These are phyloP conservation scores for Caenorhabditis sp. DNA, from an alignment of 2,888 invertebrate genomes.

Conservation along the genomic window DNA sequence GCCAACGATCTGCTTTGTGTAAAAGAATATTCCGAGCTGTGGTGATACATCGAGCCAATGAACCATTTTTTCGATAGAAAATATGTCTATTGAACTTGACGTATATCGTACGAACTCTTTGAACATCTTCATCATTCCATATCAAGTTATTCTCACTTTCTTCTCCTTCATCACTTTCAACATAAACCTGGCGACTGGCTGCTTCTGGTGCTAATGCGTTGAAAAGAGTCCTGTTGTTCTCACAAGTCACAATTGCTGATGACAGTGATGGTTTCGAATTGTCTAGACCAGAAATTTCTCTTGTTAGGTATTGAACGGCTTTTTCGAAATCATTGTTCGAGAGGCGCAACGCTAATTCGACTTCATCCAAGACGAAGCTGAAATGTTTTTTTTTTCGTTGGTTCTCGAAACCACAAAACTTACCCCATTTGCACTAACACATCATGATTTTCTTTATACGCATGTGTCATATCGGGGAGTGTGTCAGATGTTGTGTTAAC, in stretches of 20 bases:
- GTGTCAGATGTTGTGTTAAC: constrained; percentile 17
- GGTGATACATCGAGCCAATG: constrained; percentile 19
- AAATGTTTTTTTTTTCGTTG: not conserved
- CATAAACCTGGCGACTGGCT: not conserved
- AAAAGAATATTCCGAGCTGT: constrained; percentile 20
- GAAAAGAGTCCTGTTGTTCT: not conserved
- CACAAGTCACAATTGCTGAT: not conserved
- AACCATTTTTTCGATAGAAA: constrained; percentile 26
- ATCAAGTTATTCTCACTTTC: constrained; percentile 2
- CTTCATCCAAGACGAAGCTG: constrained; percentile 31
- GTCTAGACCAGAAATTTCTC: constrained; percentile 36
- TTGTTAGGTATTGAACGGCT: constrained; percentile 30
- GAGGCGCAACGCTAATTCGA: constrained; percentile 27
- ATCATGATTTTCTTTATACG: constrained; percentile 28
- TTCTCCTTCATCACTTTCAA: constrained; percentile 40
- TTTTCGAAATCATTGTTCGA: constrained; percentile 37
- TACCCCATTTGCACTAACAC: constrained; percentile 30
- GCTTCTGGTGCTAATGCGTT: not conserved
- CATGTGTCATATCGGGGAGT: constrained; percentile 11
- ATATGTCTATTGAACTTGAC: constrained; percentile 15
- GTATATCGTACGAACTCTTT: constrained; percentile 9
- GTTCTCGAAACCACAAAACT: constrained; percentile 4
- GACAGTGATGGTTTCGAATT: constrained; percentile 10
- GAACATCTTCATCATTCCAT: constrained; percentile 10
- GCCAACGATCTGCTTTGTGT: not conserved